Conservation (phyloP, 2,797 vertebrate species). For the Hozukius guyotensis region DNA sequence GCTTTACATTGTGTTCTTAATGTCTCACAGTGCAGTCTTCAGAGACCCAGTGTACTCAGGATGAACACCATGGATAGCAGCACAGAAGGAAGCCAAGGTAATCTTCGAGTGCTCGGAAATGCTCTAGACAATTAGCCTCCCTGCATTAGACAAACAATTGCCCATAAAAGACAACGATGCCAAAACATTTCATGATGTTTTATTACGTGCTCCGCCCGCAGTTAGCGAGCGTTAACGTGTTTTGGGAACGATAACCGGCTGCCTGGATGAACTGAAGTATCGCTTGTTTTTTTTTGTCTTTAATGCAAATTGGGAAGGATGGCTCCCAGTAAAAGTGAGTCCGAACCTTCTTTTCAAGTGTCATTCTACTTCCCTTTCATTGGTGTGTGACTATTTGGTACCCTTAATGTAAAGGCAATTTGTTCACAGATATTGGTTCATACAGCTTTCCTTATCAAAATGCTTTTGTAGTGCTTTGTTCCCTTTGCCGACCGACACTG, state of each 20-base stretch:
- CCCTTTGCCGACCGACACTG: slow-evolving; percentile 63
- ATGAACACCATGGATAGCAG: slow-evolving; percentile 83
- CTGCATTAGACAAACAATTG: slow-evolving; percentile 69
- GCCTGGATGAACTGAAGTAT: slow-evolving; percentile 61
- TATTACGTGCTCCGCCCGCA: slow-evolving; percentile 53
- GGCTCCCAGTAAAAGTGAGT: slow-evolving; percentile 62
- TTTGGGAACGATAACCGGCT: slow-evolving; percentile 61
- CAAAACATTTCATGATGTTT: slow-evolving; percentile 56
- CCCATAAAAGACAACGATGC: slow-evolving; percentile 67
- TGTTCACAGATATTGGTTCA: slow-evolving; percentile 81
- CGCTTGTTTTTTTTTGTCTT: slow-evolving; percentile 34
- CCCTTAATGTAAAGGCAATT: slow-evolving; percentile 80
- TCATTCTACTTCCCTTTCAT: slow-evolving; percentile 67
- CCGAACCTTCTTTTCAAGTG: slow-evolving; percentile 70
- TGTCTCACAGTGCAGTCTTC: slow-evolving; percentile 85
- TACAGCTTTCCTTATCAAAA: slow-evolving; percentile 75
- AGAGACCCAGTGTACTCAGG: slow-evolving; percentile 81
- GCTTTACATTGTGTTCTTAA: slow-evolving; percentile 76
- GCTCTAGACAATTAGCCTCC: slow-evolving; percentile 71
- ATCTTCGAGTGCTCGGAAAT: slow-evolving; percentile 69
- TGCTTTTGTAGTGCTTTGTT: slow-evolving; percentile 69
- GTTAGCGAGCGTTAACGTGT: slow-evolving; percentile 58
- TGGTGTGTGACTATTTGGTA: slow-evolving; percentile 74
- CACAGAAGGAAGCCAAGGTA: slow-evolving; percentile 76
- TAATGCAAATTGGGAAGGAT: slow-evolving; percentile 70